Conservation (phyloP, 2,113 vertebrate genomes). For the Scytalopus superciliaris region DNA sequence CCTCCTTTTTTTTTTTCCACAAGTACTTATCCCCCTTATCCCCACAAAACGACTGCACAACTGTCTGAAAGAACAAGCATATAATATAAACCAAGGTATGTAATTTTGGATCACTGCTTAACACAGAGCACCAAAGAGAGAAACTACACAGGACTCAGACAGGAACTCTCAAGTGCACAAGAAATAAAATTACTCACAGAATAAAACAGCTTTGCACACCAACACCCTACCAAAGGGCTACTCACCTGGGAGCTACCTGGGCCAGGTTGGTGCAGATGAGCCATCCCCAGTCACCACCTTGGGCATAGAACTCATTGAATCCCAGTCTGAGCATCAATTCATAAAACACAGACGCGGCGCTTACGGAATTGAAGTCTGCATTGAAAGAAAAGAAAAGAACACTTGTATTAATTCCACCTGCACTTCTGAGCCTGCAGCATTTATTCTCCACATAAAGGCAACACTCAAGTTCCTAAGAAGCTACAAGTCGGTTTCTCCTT, state of each 20-base stretch:
- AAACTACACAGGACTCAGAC: background rate
- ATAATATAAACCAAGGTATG: background rate
- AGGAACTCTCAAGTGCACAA: background rate
- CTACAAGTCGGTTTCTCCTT: background rate
- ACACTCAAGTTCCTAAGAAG: background rate
- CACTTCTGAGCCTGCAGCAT: background rate
- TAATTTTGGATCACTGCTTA: background rate
- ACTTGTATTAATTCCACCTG: background rate
- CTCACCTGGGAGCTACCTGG: slow-evolving; percentile 79
- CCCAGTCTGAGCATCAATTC: slow-evolving; percentile 78
- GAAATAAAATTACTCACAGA: background rate
- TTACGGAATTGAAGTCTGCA: slow-evolving; percentile 68
- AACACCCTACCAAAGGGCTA: background rate
- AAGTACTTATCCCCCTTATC: background rate
- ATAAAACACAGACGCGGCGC: slow-evolving; percentile 72
- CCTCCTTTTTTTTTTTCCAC: background rate
- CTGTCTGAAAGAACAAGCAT: background rate
- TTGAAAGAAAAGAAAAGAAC: background rate
- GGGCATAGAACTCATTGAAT: slow-evolving; percentile 73
- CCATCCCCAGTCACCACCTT: slow-evolving; percentile 79
- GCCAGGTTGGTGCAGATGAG: slow-evolving; percentile 78
- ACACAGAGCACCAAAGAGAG: background rate
- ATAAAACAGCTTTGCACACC: background rate
- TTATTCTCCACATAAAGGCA: background rate
- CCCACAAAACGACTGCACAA: background rate